A percentile compares a stretch with the other conserved stretches of the same genome.
Evolutionary conservation across 1,140 invertebrate species (phyloP).

Genomic region (Drosophila elegans): DNA sequence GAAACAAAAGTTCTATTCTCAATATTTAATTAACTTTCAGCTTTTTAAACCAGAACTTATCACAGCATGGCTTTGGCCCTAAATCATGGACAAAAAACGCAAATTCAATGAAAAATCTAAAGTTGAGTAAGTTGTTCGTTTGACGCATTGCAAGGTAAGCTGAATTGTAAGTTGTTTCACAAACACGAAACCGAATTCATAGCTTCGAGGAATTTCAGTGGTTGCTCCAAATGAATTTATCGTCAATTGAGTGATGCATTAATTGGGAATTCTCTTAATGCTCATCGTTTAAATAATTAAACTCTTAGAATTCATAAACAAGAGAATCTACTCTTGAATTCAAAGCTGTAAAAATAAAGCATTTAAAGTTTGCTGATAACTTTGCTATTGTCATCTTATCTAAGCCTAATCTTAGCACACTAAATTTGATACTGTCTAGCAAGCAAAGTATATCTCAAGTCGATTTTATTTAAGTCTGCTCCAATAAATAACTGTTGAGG

Average conservation of each 20-base stretch:
- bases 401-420: slow-evolving; percentile 19
- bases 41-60: too few relatives aligned
- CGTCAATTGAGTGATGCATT: slow-evolving; percentile 28
- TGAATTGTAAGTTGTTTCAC: not conserved
- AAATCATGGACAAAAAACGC: not conserved
- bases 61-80: not conserved
- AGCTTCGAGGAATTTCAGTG: slow-evolving; percentile 9
- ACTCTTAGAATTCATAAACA: not conserved
- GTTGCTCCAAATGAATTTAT: slow-evolving; percentile 5
- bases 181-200: not conserved
- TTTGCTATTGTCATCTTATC: slow-evolving; percentile 28
- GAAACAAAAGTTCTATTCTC: not conserved
- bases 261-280: slow-evolving; percentile 13
- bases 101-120: too few relatives aligned
- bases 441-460: slow-evolving; percentile 7
- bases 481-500: not conserved
- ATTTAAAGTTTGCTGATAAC: slow-evolving; percentile 12
- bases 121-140: not conserved
- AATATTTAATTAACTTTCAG: not conserved
- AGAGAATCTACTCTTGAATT: not conserved
- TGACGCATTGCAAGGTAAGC: not conserved
- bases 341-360: not conserved
- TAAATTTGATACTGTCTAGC: slow-evolving; percentile 18
- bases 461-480: not conserved
- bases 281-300: not conserved